phyloP scores from a whole-genome alignment of 2,888 invertebrate genomes.

The Baronia brevicornis region DNA sequence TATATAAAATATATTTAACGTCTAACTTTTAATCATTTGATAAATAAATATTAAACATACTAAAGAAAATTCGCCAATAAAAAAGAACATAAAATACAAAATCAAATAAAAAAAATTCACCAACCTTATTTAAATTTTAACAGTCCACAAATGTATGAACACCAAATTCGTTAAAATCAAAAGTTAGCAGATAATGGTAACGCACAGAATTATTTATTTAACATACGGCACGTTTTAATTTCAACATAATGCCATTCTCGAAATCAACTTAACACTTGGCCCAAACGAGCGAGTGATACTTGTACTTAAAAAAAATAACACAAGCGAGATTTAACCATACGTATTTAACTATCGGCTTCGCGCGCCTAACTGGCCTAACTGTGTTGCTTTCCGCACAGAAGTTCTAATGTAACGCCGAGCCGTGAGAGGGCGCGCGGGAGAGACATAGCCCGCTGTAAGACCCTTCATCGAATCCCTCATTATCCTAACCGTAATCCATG shows the following conservation, averaged over 20 bases:
- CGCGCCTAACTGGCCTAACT: constrained; percentile 69
- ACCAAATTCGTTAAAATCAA: constrained; percentile 24
- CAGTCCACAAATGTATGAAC: constrained; percentile 18
- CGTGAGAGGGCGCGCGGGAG: constrained; percentile 45
- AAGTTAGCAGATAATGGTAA: constrained; percentile 46
- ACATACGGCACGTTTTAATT: constrained; percentile 63
- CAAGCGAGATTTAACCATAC: constrained; percentile 30
- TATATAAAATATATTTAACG: too few species aligned
- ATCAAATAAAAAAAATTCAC: too few species aligned
- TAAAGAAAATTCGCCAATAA: too few species aligned
- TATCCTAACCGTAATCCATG: constrained; percentile 70
- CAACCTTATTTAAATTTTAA: constrained; percentile 34
- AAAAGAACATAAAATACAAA: too few species aligned
- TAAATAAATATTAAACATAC: too few species aligned
- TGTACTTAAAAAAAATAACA: too few species aligned
- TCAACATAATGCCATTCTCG: constrained; percentile 66
- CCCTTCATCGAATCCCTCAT: constrained; percentile 69
- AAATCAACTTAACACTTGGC: constrained; percentile 74
- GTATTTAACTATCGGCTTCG: constrained; percentile 45
- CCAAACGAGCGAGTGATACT: constrained; percentile 58
- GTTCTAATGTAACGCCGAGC: constrained; percentile 56
- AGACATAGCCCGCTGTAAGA: constrained; percentile 29
- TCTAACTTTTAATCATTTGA: too few species aligned
- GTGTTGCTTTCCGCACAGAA: constrained; percentile 45
- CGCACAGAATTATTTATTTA: constrained; percentile 59